These are phyloP conservation scores for Tetrax tetrax DNA, from an alignment of 2,113 vertebrate genomes.

Conservation along the genomic window DNA sequence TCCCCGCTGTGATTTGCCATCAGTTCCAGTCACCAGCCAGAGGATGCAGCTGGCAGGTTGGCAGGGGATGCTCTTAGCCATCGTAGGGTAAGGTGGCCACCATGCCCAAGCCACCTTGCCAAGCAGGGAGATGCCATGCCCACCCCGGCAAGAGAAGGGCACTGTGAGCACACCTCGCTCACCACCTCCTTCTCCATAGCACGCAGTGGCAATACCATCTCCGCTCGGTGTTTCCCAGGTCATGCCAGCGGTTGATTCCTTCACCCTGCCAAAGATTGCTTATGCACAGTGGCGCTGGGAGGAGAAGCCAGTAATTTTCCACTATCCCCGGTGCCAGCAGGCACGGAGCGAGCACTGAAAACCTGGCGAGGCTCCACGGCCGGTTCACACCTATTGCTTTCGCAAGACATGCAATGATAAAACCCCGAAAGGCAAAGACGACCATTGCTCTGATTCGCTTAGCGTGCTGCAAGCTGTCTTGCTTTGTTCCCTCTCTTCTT, in stretches of 20 bases:
- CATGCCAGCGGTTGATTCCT: background rate
- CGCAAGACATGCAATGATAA: background rate
- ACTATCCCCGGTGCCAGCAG: background rate
- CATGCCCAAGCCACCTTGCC: background rate
- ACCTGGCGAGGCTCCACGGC: constrained; percentile 45
- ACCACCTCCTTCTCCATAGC: background rate
- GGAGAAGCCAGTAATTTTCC: constrained; percentile 52
- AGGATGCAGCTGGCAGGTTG: fast-evolving
- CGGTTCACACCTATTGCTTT: constrained; percentile 56
- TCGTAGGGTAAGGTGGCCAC: background rate
- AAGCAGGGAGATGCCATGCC: background rate
- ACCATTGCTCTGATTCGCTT: constrained; percentile 46
- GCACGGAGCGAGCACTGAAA: background rate
- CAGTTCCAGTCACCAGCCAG: fast-evolving
- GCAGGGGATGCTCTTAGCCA: background rate
- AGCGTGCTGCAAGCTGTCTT: constrained; percentile 35
- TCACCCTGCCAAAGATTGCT: background rate
- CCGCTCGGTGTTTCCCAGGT: fast-evolving
- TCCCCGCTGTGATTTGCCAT: background rate
- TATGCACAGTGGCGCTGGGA: background rate
- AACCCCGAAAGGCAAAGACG: constrained; percentile 49
- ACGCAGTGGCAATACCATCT: background rate
- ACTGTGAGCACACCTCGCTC: fast-evolving
- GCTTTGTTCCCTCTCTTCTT: background rate
- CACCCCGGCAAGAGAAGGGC: background rate